Evolutionary conservation across 2,888 invertebrate species (phyloP), one percentile per base, ranked within the genome.

Genomic region (Apotomis turbidana): DNA sequence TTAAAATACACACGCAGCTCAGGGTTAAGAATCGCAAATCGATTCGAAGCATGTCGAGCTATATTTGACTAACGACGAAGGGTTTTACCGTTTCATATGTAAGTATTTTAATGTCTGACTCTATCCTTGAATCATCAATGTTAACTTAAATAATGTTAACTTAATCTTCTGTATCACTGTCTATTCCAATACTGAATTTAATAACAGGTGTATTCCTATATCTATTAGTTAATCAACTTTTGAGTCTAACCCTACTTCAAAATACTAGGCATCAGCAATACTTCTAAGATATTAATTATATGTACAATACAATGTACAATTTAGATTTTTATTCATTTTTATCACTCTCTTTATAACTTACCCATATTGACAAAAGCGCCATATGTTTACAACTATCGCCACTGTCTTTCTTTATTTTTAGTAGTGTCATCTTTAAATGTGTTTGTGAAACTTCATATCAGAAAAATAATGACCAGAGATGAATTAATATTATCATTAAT

Each of bases 291-390:
- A 41, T 44, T 12, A 10, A 9, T 15, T 55, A 44, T 66, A 66
- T 66, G 55, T 57, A 66, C 64, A 66, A n/a, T 66, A 44, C 44
- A 66, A 66, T 66, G 55, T 66, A 66, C 66, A 66, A n/a, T 46
- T 44, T 12, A 12, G 12, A 57, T 46, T 57, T 66, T 46, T 54
- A 12, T 41, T 10, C 46, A 66, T 66, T 55, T 46, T 46, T 9
- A n/a, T 9, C 46, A 66, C 44, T n/a, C 9, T 15, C 27, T 9
- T 54, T 52, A 44, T 44, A 15, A 54, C 15, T 15, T 44, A 2
- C n/a, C 27, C 12, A 52, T 6, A 27, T 54, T 54, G 44, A 57
- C 12, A 12, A 38, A 46, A 57, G 46, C 66, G 57, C 66, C 55
- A 46, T 57, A n/a, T 66, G 27, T 55, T 15, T 46, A 5, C 12